Base-by-base conservation (phyloP, 2,888 invertebrate genomes). In the Metacarcinus magister region DNA sequence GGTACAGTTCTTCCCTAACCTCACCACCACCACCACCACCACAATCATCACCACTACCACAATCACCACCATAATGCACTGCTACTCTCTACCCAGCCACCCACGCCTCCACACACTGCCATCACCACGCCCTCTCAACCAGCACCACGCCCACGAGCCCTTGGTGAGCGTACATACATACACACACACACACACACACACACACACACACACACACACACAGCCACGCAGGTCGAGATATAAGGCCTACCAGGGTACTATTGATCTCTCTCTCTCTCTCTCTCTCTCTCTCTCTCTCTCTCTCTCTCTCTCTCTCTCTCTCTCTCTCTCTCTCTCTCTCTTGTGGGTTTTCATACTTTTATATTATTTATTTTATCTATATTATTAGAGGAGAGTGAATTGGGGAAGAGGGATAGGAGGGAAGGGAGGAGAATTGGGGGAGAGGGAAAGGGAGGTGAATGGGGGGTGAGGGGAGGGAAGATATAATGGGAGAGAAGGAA, bases 141-240 rank as follows among this genome's bases (percentile, higher is more conserved):
- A 4, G 2, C 32, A 32, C 82, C 82, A n/a, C 82, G 82, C 82
- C 82, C 82, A 82, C 82, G 32, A 4, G 28, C 19, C 82, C 28
- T 82, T 28, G 28, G 8, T 82, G 32, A 82, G 19, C 28, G 32
- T 28, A n/a, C 82, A 28, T 28, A 28, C 28, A 82, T 28, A 28
- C 82, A 82, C 82, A 82, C 82, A 82, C 82, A 28, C 82, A 82
- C 82, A 82, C 82, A 28, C 82, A 82, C 82, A 82, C 82, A 28
- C 82, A 82, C 82, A 82, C 82, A 82, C 82, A 82, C 82, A 82
- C 82, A 82, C 82, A 82, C 82, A 82, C 82, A 82, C 82, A 82
- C 82, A n/a, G 28, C 82, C 32, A 82, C 82, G 82, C 82, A 82
- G 82, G 82, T 82, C 82, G 82, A 32, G 82, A 32, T 82, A 82